Evolutionary conservation across 2,888 invertebrate species (phyloP).

Genomic region (Seira sanloemensis): DNA sequence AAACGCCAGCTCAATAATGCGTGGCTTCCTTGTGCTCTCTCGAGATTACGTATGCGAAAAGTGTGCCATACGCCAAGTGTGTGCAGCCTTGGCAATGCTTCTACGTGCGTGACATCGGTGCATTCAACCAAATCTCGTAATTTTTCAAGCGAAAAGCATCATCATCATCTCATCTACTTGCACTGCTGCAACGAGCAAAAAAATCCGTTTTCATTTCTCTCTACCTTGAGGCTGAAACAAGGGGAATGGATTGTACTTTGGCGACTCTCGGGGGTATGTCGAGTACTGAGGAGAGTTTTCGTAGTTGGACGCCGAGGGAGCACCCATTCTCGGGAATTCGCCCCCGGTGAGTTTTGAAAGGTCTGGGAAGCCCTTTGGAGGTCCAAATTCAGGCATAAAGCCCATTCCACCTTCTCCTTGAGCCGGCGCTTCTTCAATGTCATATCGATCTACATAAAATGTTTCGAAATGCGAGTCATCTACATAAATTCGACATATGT

Average conservation of each 20-base stretch:
- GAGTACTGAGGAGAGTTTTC: constrained; percentile 24
- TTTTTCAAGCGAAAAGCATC: too few relatives aligned
- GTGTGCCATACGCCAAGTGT: too few relatives aligned
- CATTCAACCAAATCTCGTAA: too few relatives aligned
- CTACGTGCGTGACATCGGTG: too few relatives aligned
- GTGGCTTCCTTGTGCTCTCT: too few relatives aligned
- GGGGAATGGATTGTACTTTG: constrained; percentile 29
- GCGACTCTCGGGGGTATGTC: not conserved
- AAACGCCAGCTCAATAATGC: not conserved
- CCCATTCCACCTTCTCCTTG: constrained; percentile 15
- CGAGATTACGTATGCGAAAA: too few relatives aligned
- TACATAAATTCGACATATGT: not conserved
- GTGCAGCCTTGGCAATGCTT: too few relatives aligned
- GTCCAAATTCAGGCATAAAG: constrained; percentile 61
- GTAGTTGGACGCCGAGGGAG: constrained; percentile 22
- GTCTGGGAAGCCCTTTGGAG: constrained; percentile 69
- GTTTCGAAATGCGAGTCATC: too few relatives aligned
- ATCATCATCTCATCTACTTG: too few relatives aligned
- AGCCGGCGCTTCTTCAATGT: constrained; percentile 25
- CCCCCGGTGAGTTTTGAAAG: constrained; percentile 63
- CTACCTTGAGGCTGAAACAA: constrained; percentile 42
- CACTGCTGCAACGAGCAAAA: too few relatives aligned
- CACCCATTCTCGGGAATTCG: constrained; percentile 55
- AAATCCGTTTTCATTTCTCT: too few relatives aligned
- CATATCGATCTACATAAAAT: constrained; percentile 33